phyloP scores from a whole-genome alignment of 1,140 invertebrate genomes.

The Megalopta genalis region DNA sequence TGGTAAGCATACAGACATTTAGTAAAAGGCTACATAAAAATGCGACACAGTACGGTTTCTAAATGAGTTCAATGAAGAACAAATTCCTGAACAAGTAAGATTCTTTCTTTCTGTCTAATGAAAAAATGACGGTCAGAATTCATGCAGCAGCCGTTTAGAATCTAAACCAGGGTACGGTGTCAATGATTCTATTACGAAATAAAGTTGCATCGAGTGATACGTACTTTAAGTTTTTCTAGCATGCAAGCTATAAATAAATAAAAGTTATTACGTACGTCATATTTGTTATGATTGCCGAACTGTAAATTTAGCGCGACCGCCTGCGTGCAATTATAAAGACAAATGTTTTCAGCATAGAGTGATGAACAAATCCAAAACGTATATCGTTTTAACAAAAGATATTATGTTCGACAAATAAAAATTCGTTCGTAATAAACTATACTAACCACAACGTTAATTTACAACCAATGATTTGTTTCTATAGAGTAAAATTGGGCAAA shows the following conservation, averaged over 20 bases:
- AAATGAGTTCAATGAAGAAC: too few species aligned
- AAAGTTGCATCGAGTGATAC: constrained; percentile 58
- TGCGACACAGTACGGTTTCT: too few species aligned
- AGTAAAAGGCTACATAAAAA: too few species aligned
- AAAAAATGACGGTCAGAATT: not conserved
- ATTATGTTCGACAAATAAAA: too few species aligned
- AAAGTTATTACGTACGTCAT: constrained; percentile 16
- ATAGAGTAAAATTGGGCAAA: too few species aligned
- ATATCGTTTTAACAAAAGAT: not conserved
- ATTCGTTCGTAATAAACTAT: too few species aligned
- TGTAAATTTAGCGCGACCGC: not conserved
- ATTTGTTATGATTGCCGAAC: not conserved
- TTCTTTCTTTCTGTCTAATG: too few species aligned
- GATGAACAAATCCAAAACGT: not conserved
- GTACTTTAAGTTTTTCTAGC: constrained; percentile 50
- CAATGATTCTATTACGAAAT: constrained; percentile 71
- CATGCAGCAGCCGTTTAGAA: constrained; percentile 62
- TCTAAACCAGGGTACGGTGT: constrained; percentile 77
- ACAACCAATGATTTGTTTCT: too few species aligned
- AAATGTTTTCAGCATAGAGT: not conserved
- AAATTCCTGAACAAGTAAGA: too few species aligned
- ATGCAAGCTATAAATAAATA: constrained; percentile 54
- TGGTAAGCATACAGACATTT: too few species aligned
- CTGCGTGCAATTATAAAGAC: not conserved
- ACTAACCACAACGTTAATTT: not conserved